Percentiles rank a stretch among this genome's conserved stretches.
Evolutionary conservation across 35 echinoderm and acorn worm species (phyloP).

Genomic region (Ophiothrix spiculata): DNA sequence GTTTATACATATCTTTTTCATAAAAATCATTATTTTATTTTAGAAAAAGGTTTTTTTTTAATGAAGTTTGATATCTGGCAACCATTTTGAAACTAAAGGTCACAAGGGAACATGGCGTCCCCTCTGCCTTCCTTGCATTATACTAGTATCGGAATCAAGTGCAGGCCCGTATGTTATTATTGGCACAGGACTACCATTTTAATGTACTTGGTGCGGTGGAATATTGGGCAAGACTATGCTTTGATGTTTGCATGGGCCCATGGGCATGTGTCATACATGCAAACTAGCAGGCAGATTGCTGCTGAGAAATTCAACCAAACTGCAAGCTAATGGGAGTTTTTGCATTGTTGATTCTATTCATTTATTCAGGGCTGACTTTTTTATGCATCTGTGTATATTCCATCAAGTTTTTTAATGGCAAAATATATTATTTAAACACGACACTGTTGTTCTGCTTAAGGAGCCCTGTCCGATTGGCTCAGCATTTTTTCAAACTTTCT

Average conservation of each 20-base stretch:
- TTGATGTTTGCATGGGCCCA: background rate
- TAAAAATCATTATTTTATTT: background rate
- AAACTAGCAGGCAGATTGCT: background rate
- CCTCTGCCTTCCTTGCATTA: background rate
- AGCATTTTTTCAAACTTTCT: too few species aligned
- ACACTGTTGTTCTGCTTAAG: background rate
- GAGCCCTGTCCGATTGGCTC: too few species aligned
- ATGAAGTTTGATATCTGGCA: background rate
- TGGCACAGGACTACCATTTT: background rate
- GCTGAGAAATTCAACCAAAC: background rate
- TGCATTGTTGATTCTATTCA: background rate
- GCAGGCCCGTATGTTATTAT: background rate
- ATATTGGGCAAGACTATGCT: constrained; percentile 5
- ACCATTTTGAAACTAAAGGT: background rate
- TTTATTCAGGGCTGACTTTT: background rate
- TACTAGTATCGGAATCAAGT: background rate
- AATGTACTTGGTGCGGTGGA: background rate
- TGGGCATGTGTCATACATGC: background rate
- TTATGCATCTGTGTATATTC: background rate
- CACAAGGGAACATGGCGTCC: background rate
- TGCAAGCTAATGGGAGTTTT: background rate
- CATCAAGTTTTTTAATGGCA: background rate
- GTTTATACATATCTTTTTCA: too few species aligned
- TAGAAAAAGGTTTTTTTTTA: background rate
- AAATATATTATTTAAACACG: background rate